phyloP scores from a whole-genome alignment of 2,888 invertebrate species.

The Lasiommata megera region DNA sequence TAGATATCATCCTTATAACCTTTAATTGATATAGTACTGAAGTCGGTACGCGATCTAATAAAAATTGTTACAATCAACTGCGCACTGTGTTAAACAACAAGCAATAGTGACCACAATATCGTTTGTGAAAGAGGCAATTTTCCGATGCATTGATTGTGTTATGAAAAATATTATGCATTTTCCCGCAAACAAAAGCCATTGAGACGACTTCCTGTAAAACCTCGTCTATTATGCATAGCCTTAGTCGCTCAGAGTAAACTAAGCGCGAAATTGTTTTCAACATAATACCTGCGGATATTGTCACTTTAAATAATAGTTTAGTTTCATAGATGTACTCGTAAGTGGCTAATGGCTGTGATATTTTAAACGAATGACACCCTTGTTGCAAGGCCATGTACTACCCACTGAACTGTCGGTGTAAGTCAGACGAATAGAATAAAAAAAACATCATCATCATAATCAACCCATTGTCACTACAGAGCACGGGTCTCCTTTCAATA shows the following conservation, averaged over 20 bases:
- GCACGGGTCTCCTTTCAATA: no score
- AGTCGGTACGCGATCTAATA: not conserved
- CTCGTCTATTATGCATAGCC: conserved; percentile 69
- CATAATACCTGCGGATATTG: conserved; percentile 14
- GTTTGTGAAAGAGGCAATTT: conserved; percentile 58
- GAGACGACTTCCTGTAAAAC: conserved; percentile 61
- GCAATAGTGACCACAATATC: conserved; percentile 55
- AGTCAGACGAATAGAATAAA: no score
- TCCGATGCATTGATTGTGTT: conserved; percentile 46
- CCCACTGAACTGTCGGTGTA: no score
- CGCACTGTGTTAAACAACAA: conserved; percentile 43
- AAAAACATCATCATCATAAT: no score
- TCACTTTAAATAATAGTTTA: conserved; percentile 15
- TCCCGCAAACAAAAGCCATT: conserved; percentile 69
- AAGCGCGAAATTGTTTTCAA: conserved; percentile 71
- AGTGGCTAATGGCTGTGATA: no score
- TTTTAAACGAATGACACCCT: no score
- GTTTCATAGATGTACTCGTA: not conserved
- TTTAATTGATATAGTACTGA: not conserved
- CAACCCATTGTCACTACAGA: no score
- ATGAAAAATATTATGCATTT: conserved; percentile 69
- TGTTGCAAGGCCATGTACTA: no score
- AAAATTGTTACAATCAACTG: conserved; percentile 48
- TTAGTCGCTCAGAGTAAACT: conserved; percentile 63
- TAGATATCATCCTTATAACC: not conserved